Base-by-base conservation (phyloP, 2,113 vertebrate genomes). In the Cranoglanis bouderius region DNA sequence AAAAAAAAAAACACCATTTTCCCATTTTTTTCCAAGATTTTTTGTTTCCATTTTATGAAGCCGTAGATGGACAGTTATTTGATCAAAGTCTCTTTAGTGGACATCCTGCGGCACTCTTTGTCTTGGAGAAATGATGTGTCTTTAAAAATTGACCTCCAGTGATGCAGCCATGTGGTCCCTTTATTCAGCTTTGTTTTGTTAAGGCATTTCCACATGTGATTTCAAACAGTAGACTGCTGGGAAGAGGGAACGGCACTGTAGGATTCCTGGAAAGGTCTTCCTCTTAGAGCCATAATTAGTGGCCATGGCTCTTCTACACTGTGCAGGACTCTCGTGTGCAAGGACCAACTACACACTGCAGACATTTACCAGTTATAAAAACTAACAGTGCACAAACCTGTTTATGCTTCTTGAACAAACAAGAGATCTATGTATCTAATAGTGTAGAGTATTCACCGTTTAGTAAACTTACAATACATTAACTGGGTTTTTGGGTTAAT, bases 261-360 rank as follows among this genome's bases (percentile, higher is more conserved):
- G 93, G 93, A 92, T 94, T 92, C 92, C 93, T 94, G 94, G 93
- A 95, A 95, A 94, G 90, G 91, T 78, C 92, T 92, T 89, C 89
- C 75, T 92, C 90, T 89, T 90, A 81, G 92, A 93, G 92, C 90
- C 86, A 89, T 94, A 94, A 95, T 95, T 95, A 93, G 92, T 89
- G 88, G 90, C 65, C 84, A n/a, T 85, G 91, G 89, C 89, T 90
- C 78, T 89, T 94, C 94, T 93, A 94, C 90, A 93, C 92, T 90
- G 92, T 94, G 93, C 88, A 92, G 89, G 89, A 91, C 93, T 63
- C 61, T 67, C 0, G 3, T 49, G 43, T 67, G 91, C 92, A 59
- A 80, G 89, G 83, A 89, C 86, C 40, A 83, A 85, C 49, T 90
- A 85, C 85, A 88, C 55, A 90, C 74, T 74, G 57, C 72, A 85